Percentiles rank a stretch among this genome's conserved stretches.
Evolutionary conservation across 1,140 invertebrate species (phyloP).

Genomic region (Drosophila sturtevanti): DNA sequence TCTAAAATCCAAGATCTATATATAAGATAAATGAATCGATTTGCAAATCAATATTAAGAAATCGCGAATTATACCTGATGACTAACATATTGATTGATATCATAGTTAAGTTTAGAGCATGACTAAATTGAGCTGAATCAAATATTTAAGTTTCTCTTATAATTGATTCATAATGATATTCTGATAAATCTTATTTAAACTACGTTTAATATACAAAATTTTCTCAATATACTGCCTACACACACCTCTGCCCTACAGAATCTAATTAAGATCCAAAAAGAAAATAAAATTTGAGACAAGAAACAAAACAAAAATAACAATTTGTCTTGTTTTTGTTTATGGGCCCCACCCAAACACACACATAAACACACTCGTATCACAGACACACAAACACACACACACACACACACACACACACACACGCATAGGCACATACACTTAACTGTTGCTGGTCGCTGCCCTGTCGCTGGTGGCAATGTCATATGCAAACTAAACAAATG

Average conservation of each 20-base stretch:
- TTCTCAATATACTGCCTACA: slow-evolving; percentile 22
- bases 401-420: background rate
- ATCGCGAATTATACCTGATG: slow-evolving; percentile 40
- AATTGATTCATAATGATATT: background rate
- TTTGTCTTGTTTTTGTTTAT: slow-evolving; percentile 64
- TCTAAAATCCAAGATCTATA: slow-evolving; percentile 60
- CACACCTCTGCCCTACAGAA: background rate
- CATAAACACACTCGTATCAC: background rate
- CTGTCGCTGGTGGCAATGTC: slow-evolving; percentile 73
- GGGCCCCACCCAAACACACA: slow-evolving; percentile 36
- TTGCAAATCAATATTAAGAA: slow-evolving; percentile 65
- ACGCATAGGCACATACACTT: background rate
- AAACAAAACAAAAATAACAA: slow-evolving; percentile 22
- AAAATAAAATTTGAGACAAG: slow-evolving; percentile 15
- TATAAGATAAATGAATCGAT: slow-evolving; percentile 62
- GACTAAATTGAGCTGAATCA: background rate
- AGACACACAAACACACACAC: background rate
- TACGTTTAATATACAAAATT: slow-evolving; percentile 14
- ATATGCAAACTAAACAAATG: slow-evolving; percentile 80
- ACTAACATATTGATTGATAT: slow-evolving; percentile 61
- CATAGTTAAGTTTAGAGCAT: slow-evolving; percentile 63
- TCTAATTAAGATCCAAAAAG: slow-evolving; percentile 56
- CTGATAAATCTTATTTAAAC: slow-evolving; percentile 16
- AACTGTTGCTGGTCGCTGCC: slow-evolving; percentile 7
- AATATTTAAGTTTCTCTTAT: slow-evolving; percentile 1